Conservation (phyloP, 2,888 invertebrate genomes). For the Orthosia gothica region DNA sequence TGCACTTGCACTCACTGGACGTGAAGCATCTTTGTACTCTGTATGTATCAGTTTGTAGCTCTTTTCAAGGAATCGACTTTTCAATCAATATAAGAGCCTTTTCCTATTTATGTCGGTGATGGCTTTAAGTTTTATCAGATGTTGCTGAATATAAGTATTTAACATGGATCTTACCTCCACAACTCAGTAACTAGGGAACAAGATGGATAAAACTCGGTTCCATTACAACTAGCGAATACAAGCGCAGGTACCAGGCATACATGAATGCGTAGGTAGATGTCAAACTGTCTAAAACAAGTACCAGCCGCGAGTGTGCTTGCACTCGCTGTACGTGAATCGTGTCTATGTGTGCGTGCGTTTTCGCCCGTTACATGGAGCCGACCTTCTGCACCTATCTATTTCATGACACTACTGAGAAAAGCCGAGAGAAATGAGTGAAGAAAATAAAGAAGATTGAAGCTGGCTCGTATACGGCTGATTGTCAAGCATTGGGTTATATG, state of each 20-base stretch:
- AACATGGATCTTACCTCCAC: too few relatives aligned
- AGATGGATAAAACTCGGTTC: too few relatives aligned
- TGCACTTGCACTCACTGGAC: too few relatives aligned
- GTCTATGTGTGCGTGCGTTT: not conserved
- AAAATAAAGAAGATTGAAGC: conserved; percentile 54
- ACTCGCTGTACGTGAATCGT: not conserved
- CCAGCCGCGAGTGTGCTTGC: not conserved
- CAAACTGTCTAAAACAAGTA: too few relatives aligned
- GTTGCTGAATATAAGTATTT: too few relatives aligned
- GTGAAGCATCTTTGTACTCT: too few relatives aligned
- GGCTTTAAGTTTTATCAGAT: not conserved
- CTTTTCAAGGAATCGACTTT: not conserved
- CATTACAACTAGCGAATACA: too few relatives aligned
- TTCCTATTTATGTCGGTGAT: not conserved
- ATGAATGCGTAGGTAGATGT: too few relatives aligned
- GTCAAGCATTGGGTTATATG: conserved; percentile 36
- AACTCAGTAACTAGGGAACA: too few relatives aligned
- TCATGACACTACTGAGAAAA: conserved; percentile 1
- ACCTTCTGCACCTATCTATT: conserved; percentile 8
- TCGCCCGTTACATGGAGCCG: fast-evolving
- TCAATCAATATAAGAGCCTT: not conserved
- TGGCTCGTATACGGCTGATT: conserved; percentile 37
- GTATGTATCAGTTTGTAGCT: too few relatives aligned
- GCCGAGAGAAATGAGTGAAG: conserved; percentile 40
- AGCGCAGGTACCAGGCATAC: too few relatives aligned